Base-by-base conservation (phyloP, 2,888 invertebrate genomes). In the Uropetala carovei region DNA sequence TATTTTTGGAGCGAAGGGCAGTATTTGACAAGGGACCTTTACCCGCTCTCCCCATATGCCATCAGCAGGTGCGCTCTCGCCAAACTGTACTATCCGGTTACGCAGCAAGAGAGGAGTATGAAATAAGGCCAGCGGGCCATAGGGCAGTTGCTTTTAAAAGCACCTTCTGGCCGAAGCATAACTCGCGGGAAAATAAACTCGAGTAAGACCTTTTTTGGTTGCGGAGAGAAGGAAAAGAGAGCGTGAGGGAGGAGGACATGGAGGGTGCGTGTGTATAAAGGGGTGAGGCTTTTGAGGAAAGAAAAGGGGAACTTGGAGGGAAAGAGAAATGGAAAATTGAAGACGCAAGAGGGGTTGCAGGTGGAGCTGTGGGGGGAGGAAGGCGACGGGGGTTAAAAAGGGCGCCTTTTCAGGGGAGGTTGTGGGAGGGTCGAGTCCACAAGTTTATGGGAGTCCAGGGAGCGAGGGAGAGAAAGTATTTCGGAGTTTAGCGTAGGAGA, bases 131-230 rank as follows among this genome's bases (percentile, higher is more conserved):
- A 75, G 75, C 75, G 27, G 75, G 75, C 75, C 75, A 75, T 75
- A 75, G 75, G 75, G 75, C 75, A 75, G 75, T 75, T 14, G 75
- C 75, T 75, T 27, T 75, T 75, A 75, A 75, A 75, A 75, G 75
- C 75, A 75, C 75, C 27, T 75, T 27, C 22, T 27, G 14, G 75
- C 22, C 75, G 13, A 27, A 75, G 75, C 22, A 75, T 75, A 75
- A 75, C 75, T 75, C 75, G 27, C 75, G 75, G 75, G 75, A 75
- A 27, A 75, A 27, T 75, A 75, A 75, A 75, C 75, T 75, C 75
- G 22, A 22, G 18, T 22, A 22, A 13, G 75, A 27, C 75, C 75
- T 75, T 27, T 75, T 11, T 43, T 43, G 43, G 43, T 43, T 5
- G 43, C 43, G 43, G 11, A 27, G 5, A 43, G 43, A 43, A 3